Conservation (phyloP, 2,113 vertebrate species). For the Tinamus guttatus region DNA sequence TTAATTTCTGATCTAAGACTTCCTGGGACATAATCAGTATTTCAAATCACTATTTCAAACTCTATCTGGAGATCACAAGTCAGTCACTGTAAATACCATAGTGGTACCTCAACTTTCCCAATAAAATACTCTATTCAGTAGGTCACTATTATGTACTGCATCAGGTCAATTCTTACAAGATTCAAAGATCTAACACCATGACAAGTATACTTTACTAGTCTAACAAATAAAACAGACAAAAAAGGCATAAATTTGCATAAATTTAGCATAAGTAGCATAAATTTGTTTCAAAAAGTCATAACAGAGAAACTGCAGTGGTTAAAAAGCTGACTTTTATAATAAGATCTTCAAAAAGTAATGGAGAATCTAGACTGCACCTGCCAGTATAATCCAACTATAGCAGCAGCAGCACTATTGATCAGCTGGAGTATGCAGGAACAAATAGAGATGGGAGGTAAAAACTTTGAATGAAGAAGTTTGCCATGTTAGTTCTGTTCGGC, state of each 20-base stretch:
- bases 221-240: not conserved
- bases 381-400: not conserved
- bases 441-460: not conserved
- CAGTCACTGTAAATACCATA: not conserved
- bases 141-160: not conserved
- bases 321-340: not conserved
- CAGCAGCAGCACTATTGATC: not conserved
- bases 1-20: conserved; percentile 20
- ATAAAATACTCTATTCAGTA: not conserved
- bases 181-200: not conserved
- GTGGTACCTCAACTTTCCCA: not conserved
- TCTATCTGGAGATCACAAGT: not conserved
- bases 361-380: not conserved
- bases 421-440: not conserved
- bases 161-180: not conserved
- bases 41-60: conserved; percentile 12
- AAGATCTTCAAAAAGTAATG: not conserved
- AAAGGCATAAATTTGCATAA: no score
- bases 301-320: not conserved
- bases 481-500: not conserved
- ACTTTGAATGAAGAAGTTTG: not conserved
- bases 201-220: not conserved
- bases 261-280: no score
- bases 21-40: conserved; percentile 16
- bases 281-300: not conserved